phyloP scores from a whole-genome alignment of 2,113 vertebrate genomes.

The Solenodon paradoxus region DNA sequence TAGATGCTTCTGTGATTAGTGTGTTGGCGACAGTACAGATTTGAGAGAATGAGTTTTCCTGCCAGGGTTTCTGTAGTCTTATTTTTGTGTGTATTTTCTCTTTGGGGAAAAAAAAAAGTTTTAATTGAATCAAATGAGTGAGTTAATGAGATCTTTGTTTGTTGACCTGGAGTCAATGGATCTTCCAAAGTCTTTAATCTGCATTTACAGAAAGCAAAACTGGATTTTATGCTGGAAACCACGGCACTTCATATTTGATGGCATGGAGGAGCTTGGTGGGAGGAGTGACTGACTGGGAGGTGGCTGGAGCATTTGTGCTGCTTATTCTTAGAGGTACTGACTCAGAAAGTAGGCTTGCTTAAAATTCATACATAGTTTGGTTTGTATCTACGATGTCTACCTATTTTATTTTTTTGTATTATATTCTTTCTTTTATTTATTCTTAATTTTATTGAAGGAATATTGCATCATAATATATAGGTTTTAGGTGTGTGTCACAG shows the following conservation, averaged over 20 bases:
- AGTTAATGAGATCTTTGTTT: neutral
- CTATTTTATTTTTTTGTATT: too few relatives aligned
- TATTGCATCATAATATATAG: too few relatives aligned
- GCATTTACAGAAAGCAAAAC: neutral
- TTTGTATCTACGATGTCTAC: too few relatives aligned
- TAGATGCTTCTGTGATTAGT: neutral
- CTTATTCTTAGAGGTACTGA: neutral
- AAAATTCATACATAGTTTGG: neutral
- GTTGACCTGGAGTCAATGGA: neutral
- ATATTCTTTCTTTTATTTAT: too few relatives aligned
- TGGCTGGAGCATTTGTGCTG: neutral
- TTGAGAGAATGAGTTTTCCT: neutral
- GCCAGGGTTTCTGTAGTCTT: neutral
- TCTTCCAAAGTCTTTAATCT: neutral
- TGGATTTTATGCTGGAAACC: neutral
- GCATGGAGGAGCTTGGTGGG: neutral
- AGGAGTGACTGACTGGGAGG: neutral
- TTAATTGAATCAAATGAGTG: conserved; percentile 27
- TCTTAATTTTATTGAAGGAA: too few relatives aligned
- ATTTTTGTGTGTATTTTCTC: neutral
- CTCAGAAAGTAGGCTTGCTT: neutral
- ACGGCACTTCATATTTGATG: neutral
- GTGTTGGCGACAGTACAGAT: neutral
- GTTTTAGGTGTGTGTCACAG: too few relatives aligned
- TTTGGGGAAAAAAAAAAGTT: neutral